Percentiles rank a stretch among this genome's conserved stretches.
Conservation (phyloP, 1,140 invertebrate genomes). For the Chironomus striatipennis region DNA sequence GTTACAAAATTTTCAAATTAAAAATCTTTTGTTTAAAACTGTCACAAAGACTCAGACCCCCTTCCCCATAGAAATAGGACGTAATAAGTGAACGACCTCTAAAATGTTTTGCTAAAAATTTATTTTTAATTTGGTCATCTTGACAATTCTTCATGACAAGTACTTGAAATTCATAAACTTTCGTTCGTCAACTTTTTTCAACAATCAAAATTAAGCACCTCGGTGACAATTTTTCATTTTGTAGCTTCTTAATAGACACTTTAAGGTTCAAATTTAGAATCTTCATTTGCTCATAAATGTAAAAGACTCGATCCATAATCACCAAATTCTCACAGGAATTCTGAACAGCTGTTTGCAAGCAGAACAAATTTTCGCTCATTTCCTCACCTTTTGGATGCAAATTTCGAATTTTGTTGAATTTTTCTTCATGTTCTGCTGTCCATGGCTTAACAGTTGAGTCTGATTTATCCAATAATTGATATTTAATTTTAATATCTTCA, state of each 20-base stretch:
- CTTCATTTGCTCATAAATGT: slow-evolving; percentile 46
- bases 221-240: slow-evolving; percentile 49
- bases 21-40: too few species aligned
- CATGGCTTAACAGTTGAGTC: background rate
- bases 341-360: slow-evolving; percentile 36
- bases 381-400: slow-evolving; percentile 28
- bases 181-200: slow-evolving; percentile 30
- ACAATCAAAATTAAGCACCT: slow-evolving; percentile 49
- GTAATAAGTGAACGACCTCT: too few species aligned
- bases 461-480: slow-evolving; percentile 25
- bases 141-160: too few species aligned
- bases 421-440: slow-evolving; percentile 28
- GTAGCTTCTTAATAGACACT: slow-evolving; percentile 46
- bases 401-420: slow-evolving; percentile 27
- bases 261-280: slow-evolving; percentile 36
- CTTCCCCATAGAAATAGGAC: too few species aligned
- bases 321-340: slow-evolving; percentile 58
- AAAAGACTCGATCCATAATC: slow-evolving; percentile 54
- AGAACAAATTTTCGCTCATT: slow-evolving; percentile 34
- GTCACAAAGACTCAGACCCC: too few species aligned
- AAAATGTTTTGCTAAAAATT: too few species aligned
- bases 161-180: background rate
- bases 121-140: too few species aligned
- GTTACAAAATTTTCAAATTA: too few species aligned
- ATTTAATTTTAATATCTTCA: background rate